Conservation (phyloP, 2,888 invertebrate species). For the Synanthedon andrenaeformis region DNA sequence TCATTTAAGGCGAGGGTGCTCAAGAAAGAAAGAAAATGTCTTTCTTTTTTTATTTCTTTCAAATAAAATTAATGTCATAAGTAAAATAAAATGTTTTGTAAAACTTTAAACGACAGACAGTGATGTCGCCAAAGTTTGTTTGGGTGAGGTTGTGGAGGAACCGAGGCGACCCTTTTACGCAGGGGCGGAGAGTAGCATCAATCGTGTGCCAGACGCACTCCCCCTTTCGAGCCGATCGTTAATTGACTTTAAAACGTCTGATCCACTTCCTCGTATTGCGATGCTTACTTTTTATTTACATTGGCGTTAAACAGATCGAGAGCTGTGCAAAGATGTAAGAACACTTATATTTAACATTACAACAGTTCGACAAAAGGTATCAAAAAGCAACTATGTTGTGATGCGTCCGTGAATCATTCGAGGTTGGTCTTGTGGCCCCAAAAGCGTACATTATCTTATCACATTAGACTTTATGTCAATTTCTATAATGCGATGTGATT, state of each 20-base stretch:
- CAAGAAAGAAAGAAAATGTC: too few species aligned
- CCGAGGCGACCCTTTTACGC: neutral
- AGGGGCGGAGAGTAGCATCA: constrained; percentile 2
- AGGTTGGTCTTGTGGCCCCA: too few species aligned
- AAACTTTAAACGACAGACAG: neutral
- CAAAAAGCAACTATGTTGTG: too few species aligned
- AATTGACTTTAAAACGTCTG: constrained; percentile 42
- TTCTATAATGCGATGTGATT: neutral
- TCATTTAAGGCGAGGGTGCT: too few species aligned
- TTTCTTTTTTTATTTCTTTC: too few species aligned
- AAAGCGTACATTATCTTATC: neutral
- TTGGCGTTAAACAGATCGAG: neutral
- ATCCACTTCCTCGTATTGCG: constrained; percentile 19
- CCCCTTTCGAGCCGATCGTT: constrained; percentile 39
- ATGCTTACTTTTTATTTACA: neutral
- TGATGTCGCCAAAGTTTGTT: constrained; percentile 21
- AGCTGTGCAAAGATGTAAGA: neutral
- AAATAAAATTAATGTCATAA: too few species aligned
- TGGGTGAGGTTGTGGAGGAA: constrained; percentile 20
- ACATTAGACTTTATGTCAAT: neutral
- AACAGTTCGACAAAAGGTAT: too few species aligned
- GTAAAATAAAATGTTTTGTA: too few species aligned
- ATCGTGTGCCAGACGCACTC: constrained; percentile 33
- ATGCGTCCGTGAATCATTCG: too few species aligned
- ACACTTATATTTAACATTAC: too few species aligned